phyloP scores from a whole-genome alignment of 2,888 invertebrate species.

The Eristalis arbustorum region DNA sequence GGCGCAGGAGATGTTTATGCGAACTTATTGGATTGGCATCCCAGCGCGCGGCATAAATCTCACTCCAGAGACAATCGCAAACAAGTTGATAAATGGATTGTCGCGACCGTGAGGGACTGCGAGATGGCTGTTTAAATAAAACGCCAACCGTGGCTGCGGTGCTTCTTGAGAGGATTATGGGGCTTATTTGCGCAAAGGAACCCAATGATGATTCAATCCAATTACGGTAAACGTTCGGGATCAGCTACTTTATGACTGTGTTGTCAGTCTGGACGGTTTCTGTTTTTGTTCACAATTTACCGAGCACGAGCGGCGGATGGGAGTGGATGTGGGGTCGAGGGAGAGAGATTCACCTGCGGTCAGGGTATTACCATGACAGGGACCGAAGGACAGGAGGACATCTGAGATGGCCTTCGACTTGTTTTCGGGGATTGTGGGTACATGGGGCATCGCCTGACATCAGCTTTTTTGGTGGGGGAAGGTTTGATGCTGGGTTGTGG shows the following conservation, averaged over 20 bases:
- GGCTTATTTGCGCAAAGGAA: background rate
- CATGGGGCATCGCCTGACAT: too few species aligned
- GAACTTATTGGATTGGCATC: conserved; percentile 15
- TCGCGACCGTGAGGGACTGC: conserved; percentile 12
- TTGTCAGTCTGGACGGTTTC: background rate
- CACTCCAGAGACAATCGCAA: conserved; percentile 10
- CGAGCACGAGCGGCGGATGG: too few species aligned
- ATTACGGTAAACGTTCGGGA: background rate
- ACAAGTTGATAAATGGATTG: conserved; percentile 42
- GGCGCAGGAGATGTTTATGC: background rate
- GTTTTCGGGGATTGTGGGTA: too few species aligned
- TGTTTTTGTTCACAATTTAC: background rate
- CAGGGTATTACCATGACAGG: background rate
- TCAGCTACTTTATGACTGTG: background rate
- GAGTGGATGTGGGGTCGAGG: background rate
- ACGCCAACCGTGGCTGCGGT: background rate
- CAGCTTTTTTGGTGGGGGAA: too few species aligned
- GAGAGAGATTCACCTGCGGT: background rate
- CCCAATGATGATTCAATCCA: background rate
- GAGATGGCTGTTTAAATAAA: background rate
- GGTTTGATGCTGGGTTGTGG: too few species aligned
- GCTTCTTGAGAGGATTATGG: background rate
- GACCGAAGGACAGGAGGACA: too few species aligned
- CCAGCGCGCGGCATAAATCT: background rate
- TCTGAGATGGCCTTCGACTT: too few species aligned